These are phyloP conservation scores for Wiebesia pumilae DNA, from an alignment of 1,140 invertebrate genomes.

Conservation along the genomic window DNA sequence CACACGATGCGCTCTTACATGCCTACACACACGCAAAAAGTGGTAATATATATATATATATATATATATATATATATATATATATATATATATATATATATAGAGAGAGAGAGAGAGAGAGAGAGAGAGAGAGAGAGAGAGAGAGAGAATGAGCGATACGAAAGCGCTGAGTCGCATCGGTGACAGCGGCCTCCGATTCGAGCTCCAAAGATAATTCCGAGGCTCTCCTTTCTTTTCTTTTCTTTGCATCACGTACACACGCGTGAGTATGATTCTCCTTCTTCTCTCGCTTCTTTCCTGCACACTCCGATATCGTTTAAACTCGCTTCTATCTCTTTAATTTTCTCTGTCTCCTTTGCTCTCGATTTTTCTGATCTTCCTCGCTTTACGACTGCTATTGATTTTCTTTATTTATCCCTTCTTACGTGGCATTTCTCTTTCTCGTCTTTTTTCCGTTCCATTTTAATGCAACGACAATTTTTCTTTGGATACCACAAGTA, in stretches of 20 bases:
- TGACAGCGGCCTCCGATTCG: background rate
- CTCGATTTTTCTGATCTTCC: constrained; percentile 22
- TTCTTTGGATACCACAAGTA: background rate
- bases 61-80: too few relatives aligned
- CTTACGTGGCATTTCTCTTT: background rate
- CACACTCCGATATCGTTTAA: constrained; percentile 18
- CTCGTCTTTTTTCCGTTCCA: background rate
- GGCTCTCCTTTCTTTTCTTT: constrained; percentile 20
- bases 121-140: background rate
- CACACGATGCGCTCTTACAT: constrained; percentile 26
- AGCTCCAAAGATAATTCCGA: constrained; percentile 14
- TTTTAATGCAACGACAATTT: constrained; percentile 9
- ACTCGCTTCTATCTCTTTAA: constrained; percentile 26
- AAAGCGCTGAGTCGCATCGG: background rate
- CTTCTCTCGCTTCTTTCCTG: background rate
- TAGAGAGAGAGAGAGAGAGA: too few relatives aligned
- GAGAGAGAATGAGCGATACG: background rate
- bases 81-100: too few relatives aligned
- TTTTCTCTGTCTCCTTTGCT: constrained; percentile 16
- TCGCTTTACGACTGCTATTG: constrained; percentile 9
- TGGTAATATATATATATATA: too few relatives aligned
- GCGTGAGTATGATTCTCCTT: background rate
- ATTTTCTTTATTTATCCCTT: constrained; percentile 36
- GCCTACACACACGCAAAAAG: constrained; percentile 24
- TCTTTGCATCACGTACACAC: constrained; percentile 23